phyloP scores from a whole-genome alignment of 2,888 invertebrate species.

The Agrotis exclamationis region DNA sequence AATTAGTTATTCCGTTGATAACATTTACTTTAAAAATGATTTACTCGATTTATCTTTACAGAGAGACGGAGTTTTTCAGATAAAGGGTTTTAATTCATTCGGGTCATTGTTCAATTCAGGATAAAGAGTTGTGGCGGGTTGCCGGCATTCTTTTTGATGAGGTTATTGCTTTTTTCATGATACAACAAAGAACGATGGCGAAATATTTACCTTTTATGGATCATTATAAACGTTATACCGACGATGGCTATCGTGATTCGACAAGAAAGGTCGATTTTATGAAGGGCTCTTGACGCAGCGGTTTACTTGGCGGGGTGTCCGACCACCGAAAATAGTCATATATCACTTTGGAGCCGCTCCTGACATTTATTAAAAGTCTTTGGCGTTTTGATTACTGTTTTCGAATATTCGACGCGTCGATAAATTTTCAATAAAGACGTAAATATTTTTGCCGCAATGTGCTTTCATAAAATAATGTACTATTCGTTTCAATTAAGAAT shows the following conservation, averaged over 20 bases:
- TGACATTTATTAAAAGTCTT: conserved; percentile 85
- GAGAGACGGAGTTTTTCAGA: conserved; percentile 45
- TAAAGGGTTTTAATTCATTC: conserved; percentile 51
- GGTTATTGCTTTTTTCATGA: conserved; percentile 43
- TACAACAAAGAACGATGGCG: conserved; percentile 53
- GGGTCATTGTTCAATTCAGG: conserved; percentile 49
- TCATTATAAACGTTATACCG: conserved; percentile 71
- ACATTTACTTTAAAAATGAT: conserved; percentile 55
- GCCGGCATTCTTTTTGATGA: conserved; percentile 31
- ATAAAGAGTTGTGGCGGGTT: conserved; percentile 45
- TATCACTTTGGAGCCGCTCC: conserved; percentile 77
- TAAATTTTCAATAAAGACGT: conserved; percentile 62
- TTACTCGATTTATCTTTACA: conserved; percentile 55
- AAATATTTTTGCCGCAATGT: conserved; percentile 45
- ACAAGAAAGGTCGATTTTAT: conserved; percentile 77
- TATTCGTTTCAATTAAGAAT: too few species aligned
- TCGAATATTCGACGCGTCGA: conserved; percentile 63
- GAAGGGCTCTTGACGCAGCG: conserved; percentile 81
- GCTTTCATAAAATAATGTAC: conserved; percentile 18
- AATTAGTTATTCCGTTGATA: conserved; percentile 57
- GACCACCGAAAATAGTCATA: conserved; percentile 77
- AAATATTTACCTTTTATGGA: conserved; percentile 64
- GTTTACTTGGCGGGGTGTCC: conserved; percentile 75
- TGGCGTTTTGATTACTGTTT: conserved; percentile 76
- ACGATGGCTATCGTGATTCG: conserved; percentile 73